phyloP scores from a whole-genome alignment of 2,888 invertebrate species.

The Acanthosepion lycidas region DNA sequence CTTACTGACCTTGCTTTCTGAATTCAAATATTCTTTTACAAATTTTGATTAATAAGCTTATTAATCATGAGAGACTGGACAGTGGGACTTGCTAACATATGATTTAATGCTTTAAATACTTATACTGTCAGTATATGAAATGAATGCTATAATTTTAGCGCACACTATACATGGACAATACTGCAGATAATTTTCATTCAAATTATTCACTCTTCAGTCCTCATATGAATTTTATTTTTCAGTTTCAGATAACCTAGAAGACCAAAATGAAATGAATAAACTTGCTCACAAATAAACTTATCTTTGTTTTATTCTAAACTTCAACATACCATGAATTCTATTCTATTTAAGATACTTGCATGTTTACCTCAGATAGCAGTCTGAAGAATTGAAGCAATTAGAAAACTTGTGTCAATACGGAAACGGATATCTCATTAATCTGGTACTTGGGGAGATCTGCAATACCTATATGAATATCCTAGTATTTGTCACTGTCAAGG shows the following conservation, averaged over 20 bases:
- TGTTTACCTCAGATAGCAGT: too few relatives aligned
- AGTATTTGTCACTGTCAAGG: too few relatives aligned
- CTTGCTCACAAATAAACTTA: too few relatives aligned
- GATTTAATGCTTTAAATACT: not conserved
- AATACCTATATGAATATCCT: too few relatives aligned
- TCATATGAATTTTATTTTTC: not conserved
- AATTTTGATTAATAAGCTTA: not conserved
- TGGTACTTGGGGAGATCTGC: too few relatives aligned
- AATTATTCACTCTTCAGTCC: not conserved
- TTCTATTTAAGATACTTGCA: too few relatives aligned
- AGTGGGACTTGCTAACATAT: not conserved
- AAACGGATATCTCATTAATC: too few relatives aligned
- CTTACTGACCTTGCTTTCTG: not conserved
- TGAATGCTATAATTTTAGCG: not conserved
- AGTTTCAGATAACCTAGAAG: not conserved
- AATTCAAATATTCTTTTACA: not conserved
- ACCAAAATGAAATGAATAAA: not conserved
- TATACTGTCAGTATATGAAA: not conserved
- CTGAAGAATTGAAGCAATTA: not conserved
- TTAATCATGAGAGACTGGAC: not conserved
- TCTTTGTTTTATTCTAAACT: too few relatives aligned
- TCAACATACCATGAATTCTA: too few relatives aligned
- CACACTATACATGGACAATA: not conserved
- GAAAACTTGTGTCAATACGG: not conserved
- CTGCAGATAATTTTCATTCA: not conserved